Evolutionary conservation across 2,113 vertebrate species (phyloP).

Genomic region (Falcunculus frontatus): DNA sequence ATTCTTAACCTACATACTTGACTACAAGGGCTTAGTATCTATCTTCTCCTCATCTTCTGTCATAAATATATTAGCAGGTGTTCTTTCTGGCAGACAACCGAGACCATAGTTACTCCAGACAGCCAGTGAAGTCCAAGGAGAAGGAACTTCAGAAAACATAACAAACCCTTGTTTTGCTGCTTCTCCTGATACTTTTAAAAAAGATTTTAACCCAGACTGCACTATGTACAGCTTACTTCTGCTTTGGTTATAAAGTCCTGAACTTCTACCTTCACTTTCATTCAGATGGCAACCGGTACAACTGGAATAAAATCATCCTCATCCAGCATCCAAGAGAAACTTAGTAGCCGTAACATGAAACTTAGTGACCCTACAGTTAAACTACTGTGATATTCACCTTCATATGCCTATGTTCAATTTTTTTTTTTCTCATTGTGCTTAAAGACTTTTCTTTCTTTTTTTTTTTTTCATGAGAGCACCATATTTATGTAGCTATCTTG

Average conservation of each 20-base stretch:
- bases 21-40: not conserved
- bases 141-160: not conserved
- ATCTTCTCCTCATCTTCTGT: not conserved
- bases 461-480: not conserved
- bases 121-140: not conserved
- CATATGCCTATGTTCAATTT: not conserved
- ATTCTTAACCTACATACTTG: slow-evolving; percentile 3
- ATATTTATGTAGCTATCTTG: not conserved
- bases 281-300: not conserved
- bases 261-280: not conserved
- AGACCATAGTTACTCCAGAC: not conserved
- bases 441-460: not conserved
- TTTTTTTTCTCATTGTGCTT: not conserved
- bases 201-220: not conserved
- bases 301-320: not conserved
- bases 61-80: not conserved
- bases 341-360: not conserved
- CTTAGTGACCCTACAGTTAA: not conserved
- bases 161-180: not conserved
- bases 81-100: not conserved
- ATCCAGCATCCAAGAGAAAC: not conserved
- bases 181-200: not conserved
- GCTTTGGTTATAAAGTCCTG: not conserved
- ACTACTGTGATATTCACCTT: not conserved
- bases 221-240: not conserved